These are phyloP conservation scores for Dolichallabes microphthalmus DNA, from an alignment of 2,113 vertebrate species.

Conservation along the genomic window DNA sequence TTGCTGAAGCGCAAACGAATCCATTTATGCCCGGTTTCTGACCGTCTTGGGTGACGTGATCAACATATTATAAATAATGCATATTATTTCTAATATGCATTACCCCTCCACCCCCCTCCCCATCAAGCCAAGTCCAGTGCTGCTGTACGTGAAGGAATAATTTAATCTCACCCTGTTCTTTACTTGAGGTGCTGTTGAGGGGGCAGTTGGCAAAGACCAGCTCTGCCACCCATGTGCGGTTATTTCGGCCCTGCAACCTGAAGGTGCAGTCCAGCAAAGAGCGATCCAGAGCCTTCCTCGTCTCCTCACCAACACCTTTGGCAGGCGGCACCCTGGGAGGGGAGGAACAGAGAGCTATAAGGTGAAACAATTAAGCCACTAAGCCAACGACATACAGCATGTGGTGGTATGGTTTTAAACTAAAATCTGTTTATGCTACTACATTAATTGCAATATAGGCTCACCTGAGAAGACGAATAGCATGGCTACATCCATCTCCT, in stretches of 20 bases:
- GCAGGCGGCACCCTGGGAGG: slow-evolving; percentile 85
- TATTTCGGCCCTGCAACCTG: slow-evolving; percentile 96
- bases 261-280: slow-evolving; percentile 96
- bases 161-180: slow-evolving; percentile 84
- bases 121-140: background rate
- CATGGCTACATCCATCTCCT: slow-evolving; percentile 93
- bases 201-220: slow-evolving; percentile 95
- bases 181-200: slow-evolving; percentile 88
- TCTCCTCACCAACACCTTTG: slow-evolving; percentile 91
- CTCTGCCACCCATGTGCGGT: slow-evolving; percentile 96
- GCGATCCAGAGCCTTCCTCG: slow-evolving; percentile 85
- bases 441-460: background rate
- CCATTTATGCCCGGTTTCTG: background rate
- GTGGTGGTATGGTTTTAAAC: no score
- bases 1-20: background rate
- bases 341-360: background rate
- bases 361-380: background rate
- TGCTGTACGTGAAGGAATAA: background rate
- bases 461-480: slow-evolving; percentile 94
- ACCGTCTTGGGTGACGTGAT: background rate
- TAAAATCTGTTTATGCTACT: background rate
- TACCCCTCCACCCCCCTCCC: background rate
- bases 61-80: background rate
- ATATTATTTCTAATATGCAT: slow-evolving; percentile 13
- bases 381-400: no score